A percentile compares a stretch with the other conserved stretches of the same genome.
Conservation (phyloP, 1,140 invertebrate genomes). For the Temnothorax nylanderi region DNA sequence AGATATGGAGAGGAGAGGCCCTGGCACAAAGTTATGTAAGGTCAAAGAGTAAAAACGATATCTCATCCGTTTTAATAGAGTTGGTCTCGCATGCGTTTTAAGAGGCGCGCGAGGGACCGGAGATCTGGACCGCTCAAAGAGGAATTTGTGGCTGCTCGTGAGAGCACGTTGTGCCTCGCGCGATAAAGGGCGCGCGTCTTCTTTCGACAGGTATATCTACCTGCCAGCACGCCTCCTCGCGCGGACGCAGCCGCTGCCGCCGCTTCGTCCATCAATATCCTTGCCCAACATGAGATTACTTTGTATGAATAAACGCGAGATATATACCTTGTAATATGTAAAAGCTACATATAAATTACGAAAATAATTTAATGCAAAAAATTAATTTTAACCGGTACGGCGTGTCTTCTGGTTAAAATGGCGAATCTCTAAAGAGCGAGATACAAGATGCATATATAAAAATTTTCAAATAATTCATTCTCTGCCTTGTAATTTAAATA, state of each 20-base stretch:
- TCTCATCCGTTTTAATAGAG: conserved; percentile 58
- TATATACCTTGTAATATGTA: background rate
- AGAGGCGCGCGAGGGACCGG: conserved; percentile 40
- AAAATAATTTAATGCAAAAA: background rate
- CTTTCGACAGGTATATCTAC: conserved; percentile 71
- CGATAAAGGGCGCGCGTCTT: conserved; percentile 60
- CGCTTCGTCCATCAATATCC: conserved; percentile 45
- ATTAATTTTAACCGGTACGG: background rate
- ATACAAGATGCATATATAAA: background rate
- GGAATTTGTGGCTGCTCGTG: conserved; percentile 59
- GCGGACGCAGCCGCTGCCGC: background rate
- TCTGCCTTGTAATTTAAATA: background rate
- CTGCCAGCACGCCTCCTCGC: conserved; percentile 51
- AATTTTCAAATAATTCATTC: background rate
- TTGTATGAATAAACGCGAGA: conserved; percentile 1
- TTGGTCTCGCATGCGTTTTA: conserved; percentile 45
- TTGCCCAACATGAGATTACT: conserved; percentile 7
- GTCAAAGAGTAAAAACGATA: conserved; percentile 55
- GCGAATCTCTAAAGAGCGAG: background rate
- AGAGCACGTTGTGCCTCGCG: conserved; percentile 61
- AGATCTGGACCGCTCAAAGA: conserved; percentile 63
- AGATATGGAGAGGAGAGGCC: conserved; percentile 20
- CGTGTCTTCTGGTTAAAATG: background rate
- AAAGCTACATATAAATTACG: conserved; percentile 13
- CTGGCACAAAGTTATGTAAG: conserved; percentile 41